phyloP scores from a whole-genome alignment of 2,797 vertebrate genomes.

The Heliangelus exortis region DNA sequence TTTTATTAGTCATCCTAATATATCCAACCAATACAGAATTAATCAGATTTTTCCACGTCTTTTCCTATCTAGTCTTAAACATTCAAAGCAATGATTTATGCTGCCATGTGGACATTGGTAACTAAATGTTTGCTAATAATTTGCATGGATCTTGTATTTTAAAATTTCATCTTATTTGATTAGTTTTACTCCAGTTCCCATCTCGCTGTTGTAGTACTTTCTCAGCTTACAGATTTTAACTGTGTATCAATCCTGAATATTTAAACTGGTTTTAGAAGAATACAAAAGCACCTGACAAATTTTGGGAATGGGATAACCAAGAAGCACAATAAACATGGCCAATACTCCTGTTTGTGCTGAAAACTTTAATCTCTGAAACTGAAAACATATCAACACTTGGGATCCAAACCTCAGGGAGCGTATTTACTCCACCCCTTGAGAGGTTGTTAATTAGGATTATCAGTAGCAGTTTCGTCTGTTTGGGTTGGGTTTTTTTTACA shows the following conservation, averaged over 20 bases:
- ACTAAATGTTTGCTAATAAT: constrained; percentile 12
- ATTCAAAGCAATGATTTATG: neutral
- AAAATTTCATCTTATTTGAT: neutral
- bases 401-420: neutral
- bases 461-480: neutral
- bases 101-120: neutral
- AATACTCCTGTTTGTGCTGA: neutral
- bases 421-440: neutral
- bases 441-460: constrained; percentile 8
- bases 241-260: neutral
- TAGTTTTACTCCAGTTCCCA: neutral
- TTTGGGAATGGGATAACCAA: neutral
- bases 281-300: neutral
- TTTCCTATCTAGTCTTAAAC: neutral
- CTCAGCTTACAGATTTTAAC: neutral
- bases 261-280: neutral
- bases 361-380: neutral
- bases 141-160: neutral
- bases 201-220: neutral
- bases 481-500: neutral
- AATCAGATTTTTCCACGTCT: neutral
- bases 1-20: neutral
- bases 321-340: neutral
- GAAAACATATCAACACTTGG: neutral
- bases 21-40: neutral